Evolutionary conservation across 2,888 invertebrate species (phyloP).

Genomic region (Catocala nupta): DNA sequence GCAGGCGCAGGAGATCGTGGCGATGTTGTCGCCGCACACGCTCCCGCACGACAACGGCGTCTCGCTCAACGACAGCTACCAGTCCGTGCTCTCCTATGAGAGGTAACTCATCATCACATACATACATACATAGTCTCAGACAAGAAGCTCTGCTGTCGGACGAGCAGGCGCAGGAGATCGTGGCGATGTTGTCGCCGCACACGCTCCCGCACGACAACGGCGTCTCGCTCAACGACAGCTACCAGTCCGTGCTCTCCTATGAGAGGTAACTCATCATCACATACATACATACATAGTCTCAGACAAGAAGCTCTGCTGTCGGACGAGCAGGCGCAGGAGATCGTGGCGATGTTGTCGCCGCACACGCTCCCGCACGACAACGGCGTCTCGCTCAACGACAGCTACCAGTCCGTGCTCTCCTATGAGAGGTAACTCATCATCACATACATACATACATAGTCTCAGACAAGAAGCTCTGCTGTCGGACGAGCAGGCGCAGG

Average conservation of each 20-base stretch:
- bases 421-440: conserved; percentile 76
- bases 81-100: conserved; percentile 86
- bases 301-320: conserved; percentile 94
- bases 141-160: conserved; percentile 94
- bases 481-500: conserved; percentile 96
- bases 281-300: conserved; percentile 40
- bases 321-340: conserved; percentile 96
- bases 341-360: conserved; percentile 92
- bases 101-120: conserved; percentile 61
- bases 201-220: conserved; percentile 80
- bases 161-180: conserved; percentile 96
- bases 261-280: conserved; percentile 70
- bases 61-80: conserved; percentile 87
- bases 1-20: conserved; percentile 95
- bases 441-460: not conserved
- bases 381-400: conserved; percentile 86
- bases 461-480: conserved; percentile 93
- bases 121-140: conserved; percentile 83
- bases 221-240: conserved; percentile 87
- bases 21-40: conserved; percentile 90
- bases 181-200: conserved; percentile 91
- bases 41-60: conserved; percentile 81
- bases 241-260: conserved; percentile 86
- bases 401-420: conserved; percentile 87
- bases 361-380: conserved; percentile 81